Percentiles rank a stretch among this genome's conserved stretches.
phyloP scores from a whole-genome alignment of 2,888 invertebrate species.

The Hypercompe scribonia region DNA sequence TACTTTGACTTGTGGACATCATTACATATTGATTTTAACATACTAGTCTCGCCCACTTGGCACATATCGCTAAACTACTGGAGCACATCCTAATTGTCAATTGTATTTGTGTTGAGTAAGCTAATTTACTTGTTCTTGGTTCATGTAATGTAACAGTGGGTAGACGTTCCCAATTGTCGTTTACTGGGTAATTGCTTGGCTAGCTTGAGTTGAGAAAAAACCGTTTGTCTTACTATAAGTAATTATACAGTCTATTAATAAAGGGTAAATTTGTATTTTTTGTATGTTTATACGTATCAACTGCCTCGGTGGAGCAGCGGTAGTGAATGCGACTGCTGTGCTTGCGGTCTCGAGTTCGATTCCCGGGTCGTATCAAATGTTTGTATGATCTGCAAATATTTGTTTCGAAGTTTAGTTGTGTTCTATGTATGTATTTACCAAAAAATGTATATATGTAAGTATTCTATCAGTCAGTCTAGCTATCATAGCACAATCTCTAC shows the following conservation, averaged over 20 bases:
- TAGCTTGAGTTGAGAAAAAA: constrained; percentile 48
- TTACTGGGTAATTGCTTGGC: constrained; percentile 62
- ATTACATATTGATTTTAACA: constrained; percentile 41
- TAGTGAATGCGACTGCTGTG: too few relatives aligned
- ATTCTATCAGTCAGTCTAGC: too few relatives aligned
- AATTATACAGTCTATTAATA: constrained; percentile 61
- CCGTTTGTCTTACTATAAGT: constrained; percentile 49
- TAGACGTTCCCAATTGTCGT: constrained; percentile 57
- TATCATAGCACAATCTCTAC: too few relatives aligned
- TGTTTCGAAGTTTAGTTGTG: too few relatives aligned
- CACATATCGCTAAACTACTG: constrained; percentile 51
- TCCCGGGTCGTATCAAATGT: too few relatives aligned
- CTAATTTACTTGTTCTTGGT: constrained; percentile 46
- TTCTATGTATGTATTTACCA: too few relatives aligned
- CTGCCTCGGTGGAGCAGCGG: too few relatives aligned
- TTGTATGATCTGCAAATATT: too few relatives aligned
- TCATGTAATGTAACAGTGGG: constrained; percentile 59
- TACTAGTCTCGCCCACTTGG: constrained; percentile 52
- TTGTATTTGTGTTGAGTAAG: constrained; percentile 43
- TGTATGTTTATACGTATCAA: too few relatives aligned
- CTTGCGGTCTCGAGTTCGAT: too few relatives aligned
- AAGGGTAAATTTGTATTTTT: too few relatives aligned
- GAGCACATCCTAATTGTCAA: constrained; percentile 55
- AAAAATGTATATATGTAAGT: too few relatives aligned
- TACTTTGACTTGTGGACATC: background rate